These are phyloP conservation scores for Chionodraco myersi DNA, from an alignment of 2,113 vertebrate genomes.

Conservation along the genomic window DNA sequence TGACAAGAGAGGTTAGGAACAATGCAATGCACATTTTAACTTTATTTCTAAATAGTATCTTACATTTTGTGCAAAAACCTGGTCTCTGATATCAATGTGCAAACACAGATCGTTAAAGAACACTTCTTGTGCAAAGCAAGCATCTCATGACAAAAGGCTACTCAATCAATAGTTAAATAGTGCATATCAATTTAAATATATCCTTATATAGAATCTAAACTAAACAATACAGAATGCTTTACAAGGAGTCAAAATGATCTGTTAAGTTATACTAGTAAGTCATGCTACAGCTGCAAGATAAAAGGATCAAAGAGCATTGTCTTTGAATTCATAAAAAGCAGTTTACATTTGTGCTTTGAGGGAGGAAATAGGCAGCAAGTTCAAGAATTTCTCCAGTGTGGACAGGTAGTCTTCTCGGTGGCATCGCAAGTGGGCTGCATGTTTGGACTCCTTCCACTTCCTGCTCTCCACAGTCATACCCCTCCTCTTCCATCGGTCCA, in stretches of 20 bases:
- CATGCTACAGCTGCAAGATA: not conserved
- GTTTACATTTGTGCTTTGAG: not conserved
- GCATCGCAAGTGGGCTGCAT: conserved; percentile 66
- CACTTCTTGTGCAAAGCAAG: conserved; percentile 25
- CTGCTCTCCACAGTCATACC: conserved; percentile 55
- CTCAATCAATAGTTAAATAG: not conserved
- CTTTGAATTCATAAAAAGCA: not conserved
- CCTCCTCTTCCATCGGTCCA: conserved; percentile 54
- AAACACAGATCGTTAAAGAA: conserved; percentile 2
- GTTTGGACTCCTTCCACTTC: conserved; percentile 73
- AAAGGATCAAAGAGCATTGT: not conserved
- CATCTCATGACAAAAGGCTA: not conserved
- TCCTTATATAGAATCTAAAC: not conserved
- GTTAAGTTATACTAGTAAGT: not conserved
- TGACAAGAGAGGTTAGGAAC: not conserved
- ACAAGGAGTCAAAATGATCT: not conserved
- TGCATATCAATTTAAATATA: conserved; percentile 7
- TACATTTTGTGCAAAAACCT: conserved; percentile 5
- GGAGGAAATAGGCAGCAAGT: conserved; percentile 26
- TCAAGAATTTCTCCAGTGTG: conserved; percentile 58
- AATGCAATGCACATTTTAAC: not conserved
- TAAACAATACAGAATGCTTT: conserved; percentile 2
- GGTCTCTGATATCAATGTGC: not conserved
- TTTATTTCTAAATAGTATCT: conserved; percentile 14
- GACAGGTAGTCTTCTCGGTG: conserved; percentile 69